phyloP scores from a whole-genome alignment of 2,113 vertebrate genomes.

The Chlorodrepanis virens region DNA sequence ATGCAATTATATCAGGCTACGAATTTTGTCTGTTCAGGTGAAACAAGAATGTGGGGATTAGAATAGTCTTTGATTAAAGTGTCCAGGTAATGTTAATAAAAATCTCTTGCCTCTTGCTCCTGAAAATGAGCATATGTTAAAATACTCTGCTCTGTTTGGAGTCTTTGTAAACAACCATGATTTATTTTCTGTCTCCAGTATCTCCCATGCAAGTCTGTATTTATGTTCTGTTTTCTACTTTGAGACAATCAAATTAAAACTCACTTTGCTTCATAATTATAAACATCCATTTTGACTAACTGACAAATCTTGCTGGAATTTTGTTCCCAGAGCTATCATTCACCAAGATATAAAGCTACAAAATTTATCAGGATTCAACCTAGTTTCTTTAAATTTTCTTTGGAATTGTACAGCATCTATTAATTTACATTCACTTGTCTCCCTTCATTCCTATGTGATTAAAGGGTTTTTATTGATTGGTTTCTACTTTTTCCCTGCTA shows the following conservation, averaged over 20 bases:
- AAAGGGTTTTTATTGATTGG: neutral
- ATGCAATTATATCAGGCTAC: neutral
- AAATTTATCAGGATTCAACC: neutral
- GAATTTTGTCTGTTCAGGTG: neutral
- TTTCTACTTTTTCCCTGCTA: neutral
- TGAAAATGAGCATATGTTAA: neutral
- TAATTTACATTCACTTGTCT: neutral
- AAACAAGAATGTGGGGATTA: neutral
- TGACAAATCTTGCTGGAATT: constrained; percentile 29
- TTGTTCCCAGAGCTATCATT: constrained; percentile 31
- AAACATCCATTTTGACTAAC: constrained; percentile 40
- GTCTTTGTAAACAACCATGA: neutral
- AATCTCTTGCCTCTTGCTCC: neutral
- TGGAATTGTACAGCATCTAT: neutral
- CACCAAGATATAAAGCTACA: neutral
- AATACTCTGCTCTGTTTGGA: neutral
- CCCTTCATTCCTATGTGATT: neutral
- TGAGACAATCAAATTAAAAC: constrained; percentile 37
- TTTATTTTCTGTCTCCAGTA: constrained; percentile 15
- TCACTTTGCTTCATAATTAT: constrained; percentile 15
- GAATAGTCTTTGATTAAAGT: neutral
- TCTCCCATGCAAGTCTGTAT: neutral
- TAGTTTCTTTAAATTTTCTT: neutral
- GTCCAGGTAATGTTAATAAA: neutral
- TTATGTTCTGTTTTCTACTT: constrained; percentile 30